Evolutionary conservation across 2,888 invertebrate genomes (phyloP), one percentile per base, ranked within the genome.

Genomic region (Drosophila emarginata): DNA sequence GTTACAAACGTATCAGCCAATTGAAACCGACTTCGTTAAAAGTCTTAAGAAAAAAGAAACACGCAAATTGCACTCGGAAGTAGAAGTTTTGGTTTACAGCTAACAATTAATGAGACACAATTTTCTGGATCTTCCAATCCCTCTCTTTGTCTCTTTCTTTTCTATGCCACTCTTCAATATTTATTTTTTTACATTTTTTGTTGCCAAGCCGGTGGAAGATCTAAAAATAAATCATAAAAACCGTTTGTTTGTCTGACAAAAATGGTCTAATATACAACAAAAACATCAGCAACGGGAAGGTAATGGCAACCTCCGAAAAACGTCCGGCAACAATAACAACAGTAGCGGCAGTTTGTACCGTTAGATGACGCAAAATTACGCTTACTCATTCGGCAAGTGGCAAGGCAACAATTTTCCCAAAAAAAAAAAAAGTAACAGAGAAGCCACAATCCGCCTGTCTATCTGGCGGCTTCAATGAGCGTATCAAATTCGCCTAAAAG

Each of bases 281-380:
- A 73, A 53, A 67, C 53, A 62, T 6, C 26, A 52, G 52, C 62
- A 67, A 69, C 52, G 76, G 64, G 75, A 69, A 69, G 76, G 80
- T 74, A 79, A 73, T 75, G 67, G 50, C 70, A 78, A 72, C 73
- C 45, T 45, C 21, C 73, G 65, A 72, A 83, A 82, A 64, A 72
- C 76, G 69, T 58, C 67, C 36, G 28, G 37, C 63, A 57, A 54
- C 36, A 70, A 40, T 80, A 74, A 74, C 80, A 81, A 78, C 80
- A 83, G 76, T 78, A 88, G 84, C 87, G 72, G 80, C 83, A 74
- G 78, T 64, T 78, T 77, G 62, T 80, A 78, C 89, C 85, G 88
- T 89, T 89, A 89, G 76, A 77, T 89, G 89, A 86, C 88, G 88
- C 81, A 81, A 83, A 89, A 82, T 84, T 86, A 77, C 77, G 88